These are phyloP conservation scores for Tinamus guttatus DNA, from an alignment of 2,113 vertebrate species.

Conservation along the genomic window DNA sequence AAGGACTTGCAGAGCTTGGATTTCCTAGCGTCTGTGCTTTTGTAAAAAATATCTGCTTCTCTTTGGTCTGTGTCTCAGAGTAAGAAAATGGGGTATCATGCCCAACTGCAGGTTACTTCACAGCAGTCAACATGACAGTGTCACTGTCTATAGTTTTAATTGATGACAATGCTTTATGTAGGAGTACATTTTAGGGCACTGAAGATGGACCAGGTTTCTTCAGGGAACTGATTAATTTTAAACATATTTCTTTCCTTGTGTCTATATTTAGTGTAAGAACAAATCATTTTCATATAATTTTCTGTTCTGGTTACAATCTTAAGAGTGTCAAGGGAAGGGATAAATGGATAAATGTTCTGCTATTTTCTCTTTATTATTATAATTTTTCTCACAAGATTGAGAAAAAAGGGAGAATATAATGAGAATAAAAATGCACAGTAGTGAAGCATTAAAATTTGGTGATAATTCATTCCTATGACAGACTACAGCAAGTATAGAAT, in stretches of 20 bases:
- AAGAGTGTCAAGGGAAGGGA: conserved; percentile 70
- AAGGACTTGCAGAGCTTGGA: not conserved
- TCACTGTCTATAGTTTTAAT: conserved; percentile 11
- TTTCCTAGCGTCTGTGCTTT: not conserved
- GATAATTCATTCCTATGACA: conserved; percentile 70
- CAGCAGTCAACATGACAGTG: not conserved
- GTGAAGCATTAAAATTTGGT: conserved; percentile 59
- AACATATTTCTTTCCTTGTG: conserved; percentile 60
- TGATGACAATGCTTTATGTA: conserved; percentile 9
- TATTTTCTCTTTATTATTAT: conserved; percentile 75
- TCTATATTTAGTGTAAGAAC: conserved; percentile 72
- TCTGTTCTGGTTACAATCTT: conserved; percentile 69
- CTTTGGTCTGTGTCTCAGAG: not conserved
- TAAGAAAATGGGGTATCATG: not conserved
- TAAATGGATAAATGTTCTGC: conserved; percentile 73
- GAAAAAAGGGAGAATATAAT: conserved; percentile 64
- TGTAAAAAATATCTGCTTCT: not conserved
- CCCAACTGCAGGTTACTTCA: not conserved
- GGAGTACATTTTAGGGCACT: conserved; percentile 41
- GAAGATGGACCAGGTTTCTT: conserved; percentile 53
- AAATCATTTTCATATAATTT: conserved; percentile 74
- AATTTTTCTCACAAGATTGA: conserved; percentile 71
- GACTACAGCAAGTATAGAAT: conserved; percentile 50
- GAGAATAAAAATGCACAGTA: conserved; percentile 65
- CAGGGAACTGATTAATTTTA: conserved; percentile 65